These are phyloP conservation scores for Xylophagus ater DNA, from an alignment of 2,888 invertebrate genomes.

Conservation along the genomic window DNA sequence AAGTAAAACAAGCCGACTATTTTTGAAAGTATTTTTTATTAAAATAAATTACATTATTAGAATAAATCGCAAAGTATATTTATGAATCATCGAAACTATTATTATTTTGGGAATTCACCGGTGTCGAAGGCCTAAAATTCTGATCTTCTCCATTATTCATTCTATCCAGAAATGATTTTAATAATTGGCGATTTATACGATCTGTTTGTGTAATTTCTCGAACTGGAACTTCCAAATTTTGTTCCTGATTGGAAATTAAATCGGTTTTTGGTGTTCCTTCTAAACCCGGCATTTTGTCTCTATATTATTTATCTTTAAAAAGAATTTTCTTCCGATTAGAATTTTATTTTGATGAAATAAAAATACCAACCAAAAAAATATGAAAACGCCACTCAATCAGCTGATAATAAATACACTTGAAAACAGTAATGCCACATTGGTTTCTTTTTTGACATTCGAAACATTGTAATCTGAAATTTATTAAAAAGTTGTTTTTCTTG, in stretches of 20 bases:
- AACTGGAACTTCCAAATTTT: conserved; percentile 1
- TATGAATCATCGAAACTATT: conserved; percentile 8
- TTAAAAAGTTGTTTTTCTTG: too few species aligned
- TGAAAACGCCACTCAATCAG: too few species aligned
- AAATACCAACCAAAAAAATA: too few species aligned
- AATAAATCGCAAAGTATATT: too few species aligned
- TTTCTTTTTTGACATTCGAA: too few species aligned
- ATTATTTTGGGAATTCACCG: background rate
- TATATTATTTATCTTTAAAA: too few species aligned
- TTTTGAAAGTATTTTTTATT: background rate
- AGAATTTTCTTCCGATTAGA: too few species aligned
- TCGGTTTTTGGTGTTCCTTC: background rate
- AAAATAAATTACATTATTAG: too few species aligned
- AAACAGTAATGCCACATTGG: too few species aligned
- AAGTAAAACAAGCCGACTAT: background rate
- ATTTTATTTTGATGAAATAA: too few species aligned
- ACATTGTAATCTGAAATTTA: too few species aligned
- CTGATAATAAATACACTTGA: too few species aligned
- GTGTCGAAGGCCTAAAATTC: background rate
- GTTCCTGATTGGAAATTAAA: background rate
- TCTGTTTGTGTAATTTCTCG: conserved; percentile 14
- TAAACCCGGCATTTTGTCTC: conserved; percentile 10
- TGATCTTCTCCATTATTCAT: conserved; percentile 10
- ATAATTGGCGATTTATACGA: conserved; percentile 13
- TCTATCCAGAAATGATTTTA: conserved; percentile 15